These are phyloP conservation scores for Atta colombica DNA, from an alignment of 1,140 invertebrate species.

Conservation along the genomic window DNA sequence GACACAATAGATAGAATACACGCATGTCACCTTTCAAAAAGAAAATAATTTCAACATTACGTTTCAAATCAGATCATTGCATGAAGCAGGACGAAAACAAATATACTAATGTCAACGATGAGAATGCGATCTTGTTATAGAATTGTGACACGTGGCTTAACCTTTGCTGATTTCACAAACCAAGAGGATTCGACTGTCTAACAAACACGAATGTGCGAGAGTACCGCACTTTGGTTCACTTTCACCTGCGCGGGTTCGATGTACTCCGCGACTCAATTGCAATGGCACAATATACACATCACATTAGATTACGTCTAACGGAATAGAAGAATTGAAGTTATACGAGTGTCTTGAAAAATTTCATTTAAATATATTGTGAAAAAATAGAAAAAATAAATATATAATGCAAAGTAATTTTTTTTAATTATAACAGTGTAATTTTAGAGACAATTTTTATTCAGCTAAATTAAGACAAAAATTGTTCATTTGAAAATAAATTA, in stretches of 20 bases:
- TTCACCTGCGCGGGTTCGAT: slow-evolving; percentile 80
- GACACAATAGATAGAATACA: background rate
- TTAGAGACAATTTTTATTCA: too few species aligned
- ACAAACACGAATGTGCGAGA: slow-evolving; percentile 67
- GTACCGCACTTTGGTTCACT: slow-evolving; percentile 72
- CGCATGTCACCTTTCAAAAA: background rate
- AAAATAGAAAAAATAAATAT: background rate
- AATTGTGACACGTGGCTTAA: slow-evolving; percentile 39
- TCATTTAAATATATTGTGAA: background rate
- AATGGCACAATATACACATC: slow-evolving; percentile 68
- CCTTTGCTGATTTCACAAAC: slow-evolving; percentile 69
- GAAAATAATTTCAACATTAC: slow-evolving; percentile 5
- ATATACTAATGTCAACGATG: background rate
- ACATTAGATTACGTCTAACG: slow-evolving; percentile 48
- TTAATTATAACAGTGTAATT: background rate
- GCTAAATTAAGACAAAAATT: too few species aligned
- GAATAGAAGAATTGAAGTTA: slow-evolving; percentile 15
- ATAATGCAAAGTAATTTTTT: background rate
- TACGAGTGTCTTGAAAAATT: background rate
- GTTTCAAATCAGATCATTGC: background rate
- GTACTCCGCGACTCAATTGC: slow-evolving; percentile 73
- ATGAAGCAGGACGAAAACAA: background rate
- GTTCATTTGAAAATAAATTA: too few species aligned
- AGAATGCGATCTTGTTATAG: background rate
- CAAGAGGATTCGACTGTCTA: slow-evolving; percentile 43